These are phyloP conservation scores for Thunnus thynnus DNA, from an alignment of 2,113 vertebrate genomes.

Conservation along the genomic window DNA sequence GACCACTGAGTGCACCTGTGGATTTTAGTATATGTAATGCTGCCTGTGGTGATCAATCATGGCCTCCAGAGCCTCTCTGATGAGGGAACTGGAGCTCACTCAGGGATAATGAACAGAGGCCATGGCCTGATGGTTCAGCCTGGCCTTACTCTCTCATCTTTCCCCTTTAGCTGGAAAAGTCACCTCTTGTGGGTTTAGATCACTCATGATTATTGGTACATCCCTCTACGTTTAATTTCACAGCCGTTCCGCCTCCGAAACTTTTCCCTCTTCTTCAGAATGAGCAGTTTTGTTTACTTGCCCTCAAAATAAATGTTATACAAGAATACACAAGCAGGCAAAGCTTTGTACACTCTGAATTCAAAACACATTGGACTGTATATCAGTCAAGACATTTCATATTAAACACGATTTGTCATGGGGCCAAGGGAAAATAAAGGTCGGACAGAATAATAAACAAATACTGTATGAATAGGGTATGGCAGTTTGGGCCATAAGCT, in stretches of 20 bases:
- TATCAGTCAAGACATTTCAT: conserved; percentile 75
- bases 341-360: conserved; percentile 50
- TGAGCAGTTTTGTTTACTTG: conserved; percentile 43
- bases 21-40: conserved; percentile 27
- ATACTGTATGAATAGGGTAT: conserved; percentile 71
- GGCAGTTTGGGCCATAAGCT: conserved; percentile 72
- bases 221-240: background rate
- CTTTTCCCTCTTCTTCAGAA: conserved; percentile 10
- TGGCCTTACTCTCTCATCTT: conserved; percentile 57
- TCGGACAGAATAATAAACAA: conserved; percentile 76
- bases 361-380: conserved; percentile 59
- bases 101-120: conserved; percentile 52
- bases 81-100: conserved; percentile 25
- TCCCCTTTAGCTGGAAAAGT: conserved; percentile 32
- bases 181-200: conserved; percentile 45
- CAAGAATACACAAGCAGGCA: conserved; percentile 42
- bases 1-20: conserved; percentile 26
- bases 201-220: background rate
- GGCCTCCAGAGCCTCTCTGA: background rate
- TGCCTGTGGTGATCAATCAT: conserved; percentile 55
- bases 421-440: conserved; percentile 74
- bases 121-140: conserved; percentile 37
- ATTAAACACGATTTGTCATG: conserved; percentile 75
- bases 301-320: conserved; percentile 56
- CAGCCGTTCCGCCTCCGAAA: conserved; percentile 2